Evolutionary conservation across 2,797 vertebrate genomes (phyloP).

Genomic region (Taeniopygia guttata): DNA sequence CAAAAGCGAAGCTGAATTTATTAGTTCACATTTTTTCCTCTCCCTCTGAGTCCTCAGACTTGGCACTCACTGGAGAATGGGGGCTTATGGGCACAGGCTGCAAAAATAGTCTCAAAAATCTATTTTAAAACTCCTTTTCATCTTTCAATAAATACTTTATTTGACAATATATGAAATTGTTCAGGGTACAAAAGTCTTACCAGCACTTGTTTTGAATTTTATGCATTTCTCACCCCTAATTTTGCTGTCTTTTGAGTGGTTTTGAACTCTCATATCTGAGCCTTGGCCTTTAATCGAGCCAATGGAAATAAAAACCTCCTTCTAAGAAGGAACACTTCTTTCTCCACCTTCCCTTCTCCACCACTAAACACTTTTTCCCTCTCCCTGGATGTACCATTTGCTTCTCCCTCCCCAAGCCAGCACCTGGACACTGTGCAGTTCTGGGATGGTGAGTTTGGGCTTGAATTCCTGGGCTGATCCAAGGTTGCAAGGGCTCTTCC

Average conservation of each 20-base stretch:
- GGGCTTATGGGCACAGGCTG: background rate
- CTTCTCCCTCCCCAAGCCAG: background rate
- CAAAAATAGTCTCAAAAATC: conserved; percentile 17
- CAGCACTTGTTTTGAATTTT: background rate
- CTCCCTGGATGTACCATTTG: background rate
- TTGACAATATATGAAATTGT: background rate
- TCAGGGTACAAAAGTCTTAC: background rate
- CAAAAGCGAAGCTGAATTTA: conserved; percentile 34
- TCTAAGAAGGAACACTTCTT: background rate
- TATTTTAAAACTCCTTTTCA: conserved; percentile 13
- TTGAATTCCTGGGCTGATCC: background rate
- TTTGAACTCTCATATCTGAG: background rate
- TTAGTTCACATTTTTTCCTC: background rate
- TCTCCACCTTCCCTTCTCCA: background rate
- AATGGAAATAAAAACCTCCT: background rate
- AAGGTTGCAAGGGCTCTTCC: background rate
- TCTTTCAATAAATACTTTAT: background rate
- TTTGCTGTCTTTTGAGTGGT: background rate
- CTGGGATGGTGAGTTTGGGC: background rate
- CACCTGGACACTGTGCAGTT: background rate
- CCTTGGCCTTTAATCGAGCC: background rate
- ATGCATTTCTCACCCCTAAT: background rate
- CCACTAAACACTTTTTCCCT: background rate
- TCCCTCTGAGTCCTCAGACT: background rate
- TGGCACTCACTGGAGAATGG: background rate